Evolutionary conservation across 2,888 invertebrate genomes (phyloP), one percentile per base, ranked within the genome.

Genomic region (Meloe dianella): DNA sequence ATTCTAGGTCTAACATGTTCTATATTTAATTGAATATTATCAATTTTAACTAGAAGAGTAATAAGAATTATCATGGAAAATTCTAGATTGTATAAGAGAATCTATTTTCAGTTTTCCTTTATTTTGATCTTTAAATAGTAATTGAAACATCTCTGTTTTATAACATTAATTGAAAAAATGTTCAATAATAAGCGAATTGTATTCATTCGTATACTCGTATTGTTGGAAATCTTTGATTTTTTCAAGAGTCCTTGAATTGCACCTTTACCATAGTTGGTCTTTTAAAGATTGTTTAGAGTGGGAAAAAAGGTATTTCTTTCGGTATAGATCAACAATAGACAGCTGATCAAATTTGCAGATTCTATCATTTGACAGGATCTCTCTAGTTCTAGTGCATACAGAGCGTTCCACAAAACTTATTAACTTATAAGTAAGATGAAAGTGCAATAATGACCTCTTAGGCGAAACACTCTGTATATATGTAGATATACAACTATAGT

Each of bases 271-370:
- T 7, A 24, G 24, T 51, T 24, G 24, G 12, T 51, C 22, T 51
- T 51, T 24, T 51, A 51, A 51, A 51, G 51, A 24, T 24, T 9
- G 24, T 51, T 51, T 51, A 24, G 51, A 51, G 47, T 20, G 47
- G 41, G n/a, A n/a, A 35, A 47, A 20, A 47, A 22, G 47, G 47
- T 47, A 47, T 8, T 47, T 47, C n/a, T 47, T 47, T 51, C 22
- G 24, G 22, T n/a, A 17, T n/a, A 41, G 6, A 8, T 17, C 41
- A 47, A 47, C 51, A 24, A 51, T 51, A 24, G 51, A 14, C 51
- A 51, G 51, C 51, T 51, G 51, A 51, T 51, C 51, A 51, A 51
- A 51, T 51, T 51, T 51, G 51, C 51, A 22, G 51, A 51, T 51
- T 51, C 51, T 24, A 9, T 51, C 51, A 10, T 17, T 41, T 41